Base-by-base conservation (phyloP, 2,113 vertebrate genomes). In the Ophthalmolycus amberensis region DNA sequence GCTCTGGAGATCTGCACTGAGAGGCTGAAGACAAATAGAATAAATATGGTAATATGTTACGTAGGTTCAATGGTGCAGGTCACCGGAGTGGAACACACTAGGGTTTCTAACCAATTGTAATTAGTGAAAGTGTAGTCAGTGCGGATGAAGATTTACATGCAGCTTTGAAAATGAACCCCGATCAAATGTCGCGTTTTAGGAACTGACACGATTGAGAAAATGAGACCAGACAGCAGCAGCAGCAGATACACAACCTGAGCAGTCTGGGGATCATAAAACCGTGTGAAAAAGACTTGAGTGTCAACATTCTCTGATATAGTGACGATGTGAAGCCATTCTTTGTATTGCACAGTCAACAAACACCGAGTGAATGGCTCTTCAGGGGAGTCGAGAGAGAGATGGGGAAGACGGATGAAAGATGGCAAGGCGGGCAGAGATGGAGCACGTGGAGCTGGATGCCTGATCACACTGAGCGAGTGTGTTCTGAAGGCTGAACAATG, bases 11-110 rank as follows among this genome's bases (percentile, higher is more conserved):
- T 87, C 8, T 60, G 54, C 73, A 60, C 72, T 11, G 18, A 65
- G 42, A 66, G 16, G 14, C 74, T 79, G 75, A 80, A 75, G 10
- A 87, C 80, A 86, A 87, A 84, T 67, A 32, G 68, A 83, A 77
- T 89, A 83, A 87, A 85, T 76, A 79, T 75, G 79, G 58, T 84
- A 72, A 83, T 86, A 25, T 20, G 20, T n/a, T 59, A 68, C 37
- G 56, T 10, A 64, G 72, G 79, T 77, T 79, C 83, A 88, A 65
- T 65, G 60, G 52, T 67, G 58, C 18, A 78, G 71, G 79, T 85
- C 85, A 83, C 2, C 0, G 32, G 44, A 75, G 69, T 46, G 38
- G 34, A 87, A 65, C 34, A 69, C 38, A 32, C n/a, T 37, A n/a
- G 22, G 27, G 59, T 67, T 50, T 38, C 50, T 6, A 18, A 58